Base-by-base conservation (phyloP, 2,888 invertebrate species). In the Chelonus formosanus region DNA sequence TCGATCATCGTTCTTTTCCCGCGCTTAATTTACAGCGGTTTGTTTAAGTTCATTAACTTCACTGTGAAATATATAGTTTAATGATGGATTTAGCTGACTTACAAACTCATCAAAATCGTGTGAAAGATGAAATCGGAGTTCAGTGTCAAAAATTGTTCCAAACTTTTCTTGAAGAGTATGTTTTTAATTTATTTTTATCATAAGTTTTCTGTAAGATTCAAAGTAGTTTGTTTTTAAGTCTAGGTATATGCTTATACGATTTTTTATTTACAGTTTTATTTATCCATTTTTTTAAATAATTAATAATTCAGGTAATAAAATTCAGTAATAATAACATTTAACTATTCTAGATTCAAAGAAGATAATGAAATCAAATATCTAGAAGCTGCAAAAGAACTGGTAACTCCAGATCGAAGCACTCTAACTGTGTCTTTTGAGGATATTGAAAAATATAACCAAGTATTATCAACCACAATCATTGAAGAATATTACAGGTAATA, bases 101-200 rank as follows among this genome's bases (percentile, higher is more conserved):
- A 67, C 91, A 91, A 83, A 87, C 89, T 68, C 92, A 91, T 40
- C 92, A 91, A 81, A 86, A 87, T 70, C 91, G 90, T 77, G 92
- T 95, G 0, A 92, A 91, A 80, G 98, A 98, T 85, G 95, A 95
- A 80, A 92, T 98, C 74, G 97, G 96, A 73, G 90, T 94, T 47
- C 89, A 96, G 67, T 96, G 96, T 81, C 98, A 98, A 84, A 97
- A 97, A 84, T 86, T 97, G 50, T 98, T 98, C 84, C 96, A 97
- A 82, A 96, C 96, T 84, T 98, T 98, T 80, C 87, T 98, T 35
- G 95, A 96, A 85, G 97, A 96, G 95, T 97, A 84, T 89, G 91
- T 88, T 8, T 55, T 48, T 44, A 58, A 40, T 53, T 50, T 20
- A 10, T 63, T 20, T 69, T 59, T 5, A 34, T 45, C 31, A 48